Percentiles rank a stretch among this genome's conserved stretches.
Conservation (phyloP, 1,140 invertebrate species). For the Lasaia peninsularis region DNA sequence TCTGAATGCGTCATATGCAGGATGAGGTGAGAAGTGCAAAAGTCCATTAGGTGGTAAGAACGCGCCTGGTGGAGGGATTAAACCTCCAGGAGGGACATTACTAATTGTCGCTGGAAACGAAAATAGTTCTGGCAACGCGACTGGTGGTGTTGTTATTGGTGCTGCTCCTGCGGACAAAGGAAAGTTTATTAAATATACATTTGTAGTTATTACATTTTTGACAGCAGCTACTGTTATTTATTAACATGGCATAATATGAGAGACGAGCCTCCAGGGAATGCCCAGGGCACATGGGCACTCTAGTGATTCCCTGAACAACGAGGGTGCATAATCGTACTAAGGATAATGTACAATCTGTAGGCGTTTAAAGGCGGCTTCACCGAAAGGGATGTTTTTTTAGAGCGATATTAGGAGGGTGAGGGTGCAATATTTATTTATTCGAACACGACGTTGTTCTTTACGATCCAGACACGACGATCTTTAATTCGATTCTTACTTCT, state of each 20-base stretch:
- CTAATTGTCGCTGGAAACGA: slow-evolving; percentile 68
- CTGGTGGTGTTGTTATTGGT: slow-evolving; percentile 64
- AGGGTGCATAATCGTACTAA: slow-evolving; percentile 77
- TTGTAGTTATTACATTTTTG: slow-evolving; percentile 35
- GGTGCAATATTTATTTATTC: slow-evolving; percentile 76
- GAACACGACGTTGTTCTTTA: slow-evolving; percentile 63
- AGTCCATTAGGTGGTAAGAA: slow-evolving; percentile 68
- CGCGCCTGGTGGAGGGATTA: slow-evolving; percentile 73
- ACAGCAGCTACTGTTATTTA: slow-evolving; percentile 43
- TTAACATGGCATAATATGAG: slow-evolving; percentile 72
- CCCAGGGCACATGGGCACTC: slow-evolving; percentile 60
- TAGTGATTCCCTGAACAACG: slow-evolving; percentile 68
- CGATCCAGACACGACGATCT: slow-evolving; percentile 53
- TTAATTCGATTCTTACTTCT: slow-evolving; percentile 54
- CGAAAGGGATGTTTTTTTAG: slow-evolving; percentile 76
- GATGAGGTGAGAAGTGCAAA: slow-evolving; percentile 68
- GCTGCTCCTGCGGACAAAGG: slow-evolving; percentile 67
- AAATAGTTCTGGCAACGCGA: slow-evolving; percentile 75
- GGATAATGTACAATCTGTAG: slow-evolving; percentile 78
- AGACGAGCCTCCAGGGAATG: slow-evolving; percentile 60
- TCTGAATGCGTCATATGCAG: slow-evolving; percentile 66
- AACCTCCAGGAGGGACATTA: slow-evolving; percentile 70
- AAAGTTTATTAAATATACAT: slow-evolving; percentile 35
- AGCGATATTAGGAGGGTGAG: slow-evolving; percentile 71
- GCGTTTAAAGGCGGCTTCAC: slow-evolving; percentile 74